These are phyloP conservation scores for Meleagris gallopavo DNA, from an alignment of 2,113 vertebrate genomes.

Conservation along the genomic window DNA sequence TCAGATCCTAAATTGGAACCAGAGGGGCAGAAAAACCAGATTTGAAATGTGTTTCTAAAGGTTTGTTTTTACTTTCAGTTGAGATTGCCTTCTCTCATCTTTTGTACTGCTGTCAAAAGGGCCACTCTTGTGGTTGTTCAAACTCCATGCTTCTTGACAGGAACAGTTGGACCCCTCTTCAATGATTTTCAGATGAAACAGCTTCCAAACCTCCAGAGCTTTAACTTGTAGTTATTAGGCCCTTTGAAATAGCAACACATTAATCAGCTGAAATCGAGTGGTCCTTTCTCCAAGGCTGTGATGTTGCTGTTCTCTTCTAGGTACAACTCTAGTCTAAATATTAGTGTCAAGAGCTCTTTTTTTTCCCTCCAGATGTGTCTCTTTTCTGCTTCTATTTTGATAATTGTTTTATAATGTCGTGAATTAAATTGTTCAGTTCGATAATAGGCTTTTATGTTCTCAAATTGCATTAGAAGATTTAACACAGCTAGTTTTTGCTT, in stretches of 20 bases:
- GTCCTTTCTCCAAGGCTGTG: slow-evolving; percentile 22
- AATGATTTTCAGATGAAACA: slow-evolving; percentile 63
- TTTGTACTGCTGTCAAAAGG: slow-evolving; percentile 66
- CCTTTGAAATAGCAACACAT: slow-evolving; percentile 65
- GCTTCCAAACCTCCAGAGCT: slow-evolving; percentile 51
- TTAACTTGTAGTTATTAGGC: slow-evolving; percentile 58
- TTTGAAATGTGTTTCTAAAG: slow-evolving; percentile 62
- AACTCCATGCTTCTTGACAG: slow-evolving; percentile 70
- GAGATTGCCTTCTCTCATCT: slow-evolving; percentile 64
- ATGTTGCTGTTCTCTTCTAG: slow-evolving; percentile 40
- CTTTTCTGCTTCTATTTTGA: slow-evolving; percentile 25
- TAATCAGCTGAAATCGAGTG: slow-evolving; percentile 69
- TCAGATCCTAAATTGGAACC: slow-evolving; percentile 61
- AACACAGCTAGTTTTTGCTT: not conserved
- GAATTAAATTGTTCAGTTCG: not conserved
- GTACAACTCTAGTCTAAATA: slow-evolving; percentile 20
- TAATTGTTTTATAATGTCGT: slow-evolving; percentile 30
- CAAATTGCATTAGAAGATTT: not conserved
- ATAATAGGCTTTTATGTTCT: slow-evolving; percentile 4
- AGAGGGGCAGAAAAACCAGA: slow-evolving; percentile 56
- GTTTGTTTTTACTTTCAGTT: slow-evolving; percentile 69
- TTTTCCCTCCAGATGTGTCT: not conserved
- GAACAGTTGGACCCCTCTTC: slow-evolving; percentile 64
- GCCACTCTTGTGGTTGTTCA: slow-evolving; percentile 59
- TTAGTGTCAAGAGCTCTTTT: slow-evolving; percentile 11